A percentile compares a stretch with the other conserved stretches of the same genome.
These are phyloP conservation scores for Hydraecia micacea DNA, from an alignment of 2,888 invertebrate genomes.

Conservation along the genomic window DNA sequence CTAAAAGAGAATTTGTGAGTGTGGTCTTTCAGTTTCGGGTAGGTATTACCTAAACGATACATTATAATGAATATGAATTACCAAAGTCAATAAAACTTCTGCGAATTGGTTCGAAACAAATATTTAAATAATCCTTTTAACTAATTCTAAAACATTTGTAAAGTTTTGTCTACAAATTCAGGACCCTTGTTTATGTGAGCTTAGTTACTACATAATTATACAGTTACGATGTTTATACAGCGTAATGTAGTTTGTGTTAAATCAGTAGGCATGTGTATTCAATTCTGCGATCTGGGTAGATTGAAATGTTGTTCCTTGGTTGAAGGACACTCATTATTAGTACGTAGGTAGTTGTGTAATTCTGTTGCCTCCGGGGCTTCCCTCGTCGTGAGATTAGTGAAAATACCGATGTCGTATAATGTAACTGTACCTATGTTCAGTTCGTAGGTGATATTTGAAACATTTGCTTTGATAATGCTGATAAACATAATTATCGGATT, in stretches of 20 bases:
- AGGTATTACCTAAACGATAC: conserved; percentile 44
- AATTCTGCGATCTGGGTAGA: conserved; percentile 23
- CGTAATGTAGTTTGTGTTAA: conserved; percentile 19
- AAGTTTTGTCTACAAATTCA: conserved; percentile 36
- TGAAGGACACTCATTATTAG: conserved; percentile 28
- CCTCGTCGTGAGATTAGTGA: conserved; percentile 1
- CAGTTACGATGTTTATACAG: conserved; percentile 9
- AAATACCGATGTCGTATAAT: background rate
- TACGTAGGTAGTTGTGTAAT: conserved; percentile 10
- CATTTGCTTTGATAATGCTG: background rate
- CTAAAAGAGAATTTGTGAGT: background rate
- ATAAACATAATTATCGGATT: background rate
- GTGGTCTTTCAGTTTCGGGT: conserved; percentile 21
- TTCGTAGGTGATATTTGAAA: background rate
- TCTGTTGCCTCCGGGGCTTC: conserved; percentile 3
- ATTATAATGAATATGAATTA: conserved; percentile 41
- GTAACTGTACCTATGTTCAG: too few species aligned
- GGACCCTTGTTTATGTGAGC: conserved; percentile 19
- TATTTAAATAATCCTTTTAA: conserved; percentile 54
- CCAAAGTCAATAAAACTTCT: conserved; percentile 47
- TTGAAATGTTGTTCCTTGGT: conserved; percentile 23
- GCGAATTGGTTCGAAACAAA: conserved; percentile 45
- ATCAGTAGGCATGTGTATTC: conserved; percentile 16
- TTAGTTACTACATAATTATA: conserved; percentile 34
- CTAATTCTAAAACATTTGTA: conserved; percentile 34